Percentiles rank a stretch among this genome's conserved stretches.
Conservation (phyloP, 2,797 vertebrate species). For the Myotis myotis region DNA sequence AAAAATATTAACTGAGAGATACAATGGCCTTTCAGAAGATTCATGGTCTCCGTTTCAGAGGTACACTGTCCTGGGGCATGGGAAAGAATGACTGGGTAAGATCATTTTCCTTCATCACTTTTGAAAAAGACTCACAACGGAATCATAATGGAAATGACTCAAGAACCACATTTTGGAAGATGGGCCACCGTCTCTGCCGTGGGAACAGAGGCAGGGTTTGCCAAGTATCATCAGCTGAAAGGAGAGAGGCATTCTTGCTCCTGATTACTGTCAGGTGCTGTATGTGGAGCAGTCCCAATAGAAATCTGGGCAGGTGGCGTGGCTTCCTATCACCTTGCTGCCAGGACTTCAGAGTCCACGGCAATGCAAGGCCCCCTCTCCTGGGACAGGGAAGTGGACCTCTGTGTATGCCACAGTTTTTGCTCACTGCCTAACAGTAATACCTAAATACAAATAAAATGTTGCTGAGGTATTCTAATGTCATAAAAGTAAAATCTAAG, state of each 20-base stretch:
- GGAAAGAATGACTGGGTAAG: conserved; percentile 60
- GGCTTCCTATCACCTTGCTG: not conserved
- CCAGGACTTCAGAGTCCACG: not conserved
- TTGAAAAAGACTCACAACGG: conserved; percentile 37
- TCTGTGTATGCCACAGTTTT: not conserved
- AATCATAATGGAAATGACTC: conserved; percentile 58
- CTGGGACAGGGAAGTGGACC: not conserved
- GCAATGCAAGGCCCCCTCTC: not conserved
- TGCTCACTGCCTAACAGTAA: not conserved
- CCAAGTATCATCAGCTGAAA: not conserved
- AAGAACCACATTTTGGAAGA: conserved; percentile 38
- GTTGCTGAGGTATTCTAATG: not conserved
- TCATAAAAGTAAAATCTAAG: conserved; percentile 49
- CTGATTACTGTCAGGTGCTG: not conserved
- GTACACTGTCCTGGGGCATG: conserved; percentile 3
- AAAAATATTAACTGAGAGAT: conserved; percentile 25
- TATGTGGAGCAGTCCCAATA: not conserved
- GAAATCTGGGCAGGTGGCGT: not conserved
- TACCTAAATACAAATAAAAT: conserved; percentile 13
- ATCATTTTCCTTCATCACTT: conserved; percentile 49
- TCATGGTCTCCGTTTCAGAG: conserved; percentile 34
- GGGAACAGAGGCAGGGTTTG: not conserved
- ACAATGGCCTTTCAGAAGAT: not conserved
- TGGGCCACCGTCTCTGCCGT: not conserved
- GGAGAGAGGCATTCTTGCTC: not conserved